phyloP scores from a whole-genome alignment of 2,113 vertebrate species.

The Labeo rohita region DNA sequence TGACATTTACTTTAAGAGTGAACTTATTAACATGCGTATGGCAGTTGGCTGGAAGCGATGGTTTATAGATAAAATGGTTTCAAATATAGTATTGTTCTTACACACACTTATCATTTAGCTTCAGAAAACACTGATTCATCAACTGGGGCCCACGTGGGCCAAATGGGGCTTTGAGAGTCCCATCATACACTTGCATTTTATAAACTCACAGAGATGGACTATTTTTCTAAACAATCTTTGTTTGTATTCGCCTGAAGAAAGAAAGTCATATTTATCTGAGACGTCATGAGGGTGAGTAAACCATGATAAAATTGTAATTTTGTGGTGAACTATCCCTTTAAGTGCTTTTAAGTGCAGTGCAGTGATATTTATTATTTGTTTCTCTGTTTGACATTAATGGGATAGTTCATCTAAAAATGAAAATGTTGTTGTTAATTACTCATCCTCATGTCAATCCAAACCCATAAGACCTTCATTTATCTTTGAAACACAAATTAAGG shows the following conservation, averaged over 20 bases:
- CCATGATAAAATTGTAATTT: not conserved
- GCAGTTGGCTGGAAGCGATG: not conserved
- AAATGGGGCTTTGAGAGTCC: not conserved
- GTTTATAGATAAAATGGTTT: not conserved
- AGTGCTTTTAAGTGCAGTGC: not conserved
- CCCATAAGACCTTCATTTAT: too few species aligned
- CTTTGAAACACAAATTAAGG: too few species aligned
- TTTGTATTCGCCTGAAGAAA: not conserved
- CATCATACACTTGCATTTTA: not conserved
- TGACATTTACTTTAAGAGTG: not conserved
- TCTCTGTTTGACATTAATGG: not conserved
- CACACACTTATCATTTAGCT: not conserved
- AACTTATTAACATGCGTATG: not conserved
- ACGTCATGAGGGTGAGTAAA: not conserved
- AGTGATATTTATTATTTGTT: not conserved
- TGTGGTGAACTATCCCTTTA: not conserved
- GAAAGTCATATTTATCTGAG: not conserved
- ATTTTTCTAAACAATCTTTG: not conserved
- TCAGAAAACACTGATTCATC: not conserved
- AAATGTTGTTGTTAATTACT: too few species aligned
- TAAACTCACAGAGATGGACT: not conserved
- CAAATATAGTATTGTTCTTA: not conserved
- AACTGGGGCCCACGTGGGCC: not conserved
- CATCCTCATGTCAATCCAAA: too few species aligned
- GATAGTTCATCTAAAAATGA: too few species aligned